These are phyloP conservation scores for Drosophila pseudotakahashii DNA, from an alignment of 2,888 invertebrate species.

Conservation along the genomic window DNA sequence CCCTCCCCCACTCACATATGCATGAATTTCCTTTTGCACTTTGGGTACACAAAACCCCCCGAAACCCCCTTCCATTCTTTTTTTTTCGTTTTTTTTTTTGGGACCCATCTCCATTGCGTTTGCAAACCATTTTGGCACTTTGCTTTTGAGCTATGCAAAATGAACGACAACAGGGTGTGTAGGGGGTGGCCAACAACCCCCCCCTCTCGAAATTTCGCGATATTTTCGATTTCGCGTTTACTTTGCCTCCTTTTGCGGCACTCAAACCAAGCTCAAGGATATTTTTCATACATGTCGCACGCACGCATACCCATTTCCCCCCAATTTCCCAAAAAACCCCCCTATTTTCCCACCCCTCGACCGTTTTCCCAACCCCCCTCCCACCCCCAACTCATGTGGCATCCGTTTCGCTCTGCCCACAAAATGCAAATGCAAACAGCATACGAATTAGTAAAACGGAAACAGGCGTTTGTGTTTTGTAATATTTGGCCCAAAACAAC, in stretches of 20 bases:
- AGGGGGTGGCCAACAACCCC: background rate
- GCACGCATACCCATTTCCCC: conserved; percentile 54
- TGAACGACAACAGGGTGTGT: conserved; percentile 39
- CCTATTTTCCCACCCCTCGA: background rate
- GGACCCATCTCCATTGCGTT: conserved; percentile 28
- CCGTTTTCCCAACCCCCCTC: background rate
- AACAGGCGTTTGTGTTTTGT: conserved; percentile 80
- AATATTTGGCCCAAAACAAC: conserved; percentile 75
- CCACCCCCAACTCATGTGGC: conserved; percentile 7
- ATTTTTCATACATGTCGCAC: conserved; percentile 77
- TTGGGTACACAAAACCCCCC: conserved; percentile 34
- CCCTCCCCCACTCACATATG: conserved; percentile 64
- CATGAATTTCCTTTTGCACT: conserved; percentile 79
- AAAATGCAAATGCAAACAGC: conserved; percentile 75
- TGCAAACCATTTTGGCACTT: conserved; percentile 52
- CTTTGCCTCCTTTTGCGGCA: conserved; percentile 38
- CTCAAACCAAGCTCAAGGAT: conserved; percentile 63
- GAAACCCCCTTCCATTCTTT: background rate
- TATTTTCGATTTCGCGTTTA: conserved; percentile 74
- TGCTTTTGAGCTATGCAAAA: conserved; percentile 54
- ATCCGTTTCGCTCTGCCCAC: conserved; percentile 61
- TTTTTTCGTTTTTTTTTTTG: conserved; percentile 2
- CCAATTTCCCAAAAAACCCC: background rate
- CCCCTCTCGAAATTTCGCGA: conserved; percentile 56
- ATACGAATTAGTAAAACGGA: conserved; percentile 81